Percentiles rank a stretch among this genome's conserved stretches.
Conservation (phyloP, 2,888 invertebrate species). For the Incurvaria masculella region DNA sequence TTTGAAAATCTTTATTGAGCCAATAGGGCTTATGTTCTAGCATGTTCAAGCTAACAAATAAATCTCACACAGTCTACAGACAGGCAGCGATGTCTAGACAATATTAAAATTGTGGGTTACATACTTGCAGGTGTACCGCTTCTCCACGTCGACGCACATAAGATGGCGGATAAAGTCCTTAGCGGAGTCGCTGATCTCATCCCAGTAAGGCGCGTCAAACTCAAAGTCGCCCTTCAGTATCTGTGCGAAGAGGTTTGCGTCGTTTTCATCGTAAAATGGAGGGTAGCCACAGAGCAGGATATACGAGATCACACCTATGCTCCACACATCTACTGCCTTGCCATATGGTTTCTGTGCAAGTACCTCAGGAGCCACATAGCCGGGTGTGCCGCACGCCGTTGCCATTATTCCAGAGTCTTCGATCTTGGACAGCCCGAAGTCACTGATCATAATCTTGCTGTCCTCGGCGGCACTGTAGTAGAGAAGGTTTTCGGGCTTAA, state of each 20-base stretch:
- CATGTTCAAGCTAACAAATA: too few species aligned
- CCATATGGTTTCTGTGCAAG: conserved; percentile 93
- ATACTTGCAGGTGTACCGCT: conserved; percentile 75
- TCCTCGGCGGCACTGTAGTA: conserved; percentile 90
- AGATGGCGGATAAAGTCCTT: conserved; percentile 91
- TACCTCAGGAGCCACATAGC: conserved; percentile 94
- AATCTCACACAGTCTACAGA: too few species aligned
- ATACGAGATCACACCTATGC: conserved; percentile 94
- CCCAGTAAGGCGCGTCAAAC: conserved; percentile 96
- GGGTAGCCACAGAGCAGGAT: conserved; percentile 93
- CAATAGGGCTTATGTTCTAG: too few species aligned
- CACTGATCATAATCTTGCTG: conserved; percentile 97
- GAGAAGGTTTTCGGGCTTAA: conserved; percentile 88
- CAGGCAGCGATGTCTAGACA: too few species aligned
- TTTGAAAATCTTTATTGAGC: too few species aligned
- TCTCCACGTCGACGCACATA: conserved; percentile 90
- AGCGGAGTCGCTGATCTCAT: conserved; percentile 92
- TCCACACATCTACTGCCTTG: conserved; percentile 97
- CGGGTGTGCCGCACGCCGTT: conserved; percentile 94
- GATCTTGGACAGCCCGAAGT: conserved; percentile 94
- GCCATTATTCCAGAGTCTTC: conserved; percentile 96
- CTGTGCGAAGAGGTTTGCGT: conserved; percentile 93
- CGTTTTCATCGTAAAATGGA: conserved; percentile 95
- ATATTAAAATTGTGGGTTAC: too few species aligned
- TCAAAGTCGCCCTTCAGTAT: conserved; percentile 94